Base-by-base conservation (phyloP, 53 echinoderm and acorn worm species). In the Holothuria leucospilota region DNA sequence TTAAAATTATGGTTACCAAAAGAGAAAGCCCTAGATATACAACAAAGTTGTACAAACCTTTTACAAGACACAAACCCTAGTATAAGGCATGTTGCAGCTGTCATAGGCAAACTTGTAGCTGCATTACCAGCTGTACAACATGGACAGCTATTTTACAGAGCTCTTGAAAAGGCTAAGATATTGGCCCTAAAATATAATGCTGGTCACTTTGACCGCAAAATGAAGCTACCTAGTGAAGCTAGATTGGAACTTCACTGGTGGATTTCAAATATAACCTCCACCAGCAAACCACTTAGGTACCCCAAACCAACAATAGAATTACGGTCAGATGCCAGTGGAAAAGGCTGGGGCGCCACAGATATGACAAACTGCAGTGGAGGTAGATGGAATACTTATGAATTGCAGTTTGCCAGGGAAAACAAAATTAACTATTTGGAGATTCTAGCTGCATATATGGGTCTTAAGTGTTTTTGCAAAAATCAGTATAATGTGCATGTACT, bases 341-440 rank as follows among this genome's bases (percentile, higher is more conserved):
- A 52, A 10, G 10, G 13, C 52, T 52, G 52, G 13, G 52, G 52
- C n/a, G n/a, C 52, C 52, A 52, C 52, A 52, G 13, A 52, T 52
- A 52, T 52, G 40, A 40, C 7, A 5, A 40, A 40, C 40, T 40
- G 52, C 9, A 52, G 52, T 20, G 24, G 66, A 29, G 20, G 66
- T 27, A 7, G 66, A 29, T 66, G 15, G 66, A 6, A 7, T 10
- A 66, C 26, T 66, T 1, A 27, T 26, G 66, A 20, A 29, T 52
- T 52, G 52, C 52, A 52, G 13, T 52, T 52, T 29, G 73, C 73
- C 29, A 26, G 56, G 29, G 68, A 25, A 62, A 63, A 68, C 30
- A 85, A 89, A 20, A 92, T 92, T 61, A 89, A 92, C 51, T 86
- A 89, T 49, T 86, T 89, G 20, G 92, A 89, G 62, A 51, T 86